phyloP scores from a whole-genome alignment of 2,113 vertebrate genomes.

The Stegostoma tigrinum region DNA sequence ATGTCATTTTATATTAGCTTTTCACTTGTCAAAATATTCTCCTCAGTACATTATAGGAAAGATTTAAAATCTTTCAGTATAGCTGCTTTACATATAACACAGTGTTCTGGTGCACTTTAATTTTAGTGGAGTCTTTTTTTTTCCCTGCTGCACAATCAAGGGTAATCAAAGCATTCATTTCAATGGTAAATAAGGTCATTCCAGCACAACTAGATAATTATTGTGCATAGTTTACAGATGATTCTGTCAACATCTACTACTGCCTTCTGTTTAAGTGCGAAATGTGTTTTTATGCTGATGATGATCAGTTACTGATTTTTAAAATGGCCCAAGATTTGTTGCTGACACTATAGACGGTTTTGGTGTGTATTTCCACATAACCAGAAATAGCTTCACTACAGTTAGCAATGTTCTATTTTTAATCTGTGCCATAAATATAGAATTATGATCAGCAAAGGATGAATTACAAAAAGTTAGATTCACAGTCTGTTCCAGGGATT shows the following conservation, averaged over 20 bases:
- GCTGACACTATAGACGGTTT: neutral
- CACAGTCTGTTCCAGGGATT: neutral
- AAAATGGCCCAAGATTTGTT: neutral
- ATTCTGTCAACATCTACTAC: neutral
- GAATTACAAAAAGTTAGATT: slow-evolving; percentile 1
- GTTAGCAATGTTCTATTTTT: neutral
- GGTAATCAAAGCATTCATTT: neutral
- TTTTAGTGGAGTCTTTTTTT: neutral
- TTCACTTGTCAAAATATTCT: neutral
- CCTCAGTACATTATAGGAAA: neutral
- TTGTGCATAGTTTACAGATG: neutral
- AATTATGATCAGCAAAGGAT: slow-evolving; percentile 6
- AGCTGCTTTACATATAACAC: neutral
- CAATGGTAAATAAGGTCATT: neutral
- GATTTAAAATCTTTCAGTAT: neutral
- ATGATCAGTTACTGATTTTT: neutral
- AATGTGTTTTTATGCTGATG: neutral
- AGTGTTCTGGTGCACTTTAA: neutral
- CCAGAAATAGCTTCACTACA: slow-evolving; percentile 11
- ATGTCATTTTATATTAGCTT: neutral
- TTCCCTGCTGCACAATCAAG: neutral
- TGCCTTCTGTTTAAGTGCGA: neutral
- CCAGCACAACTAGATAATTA: neutral
- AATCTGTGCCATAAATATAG: neutral
- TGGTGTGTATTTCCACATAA: neutral